A percentile compares a stretch with the other conserved stretches of the same genome.
phyloP scores from a whole-genome alignment of 2,113 vertebrate species.

The Ceuthmochares aereus region DNA sequence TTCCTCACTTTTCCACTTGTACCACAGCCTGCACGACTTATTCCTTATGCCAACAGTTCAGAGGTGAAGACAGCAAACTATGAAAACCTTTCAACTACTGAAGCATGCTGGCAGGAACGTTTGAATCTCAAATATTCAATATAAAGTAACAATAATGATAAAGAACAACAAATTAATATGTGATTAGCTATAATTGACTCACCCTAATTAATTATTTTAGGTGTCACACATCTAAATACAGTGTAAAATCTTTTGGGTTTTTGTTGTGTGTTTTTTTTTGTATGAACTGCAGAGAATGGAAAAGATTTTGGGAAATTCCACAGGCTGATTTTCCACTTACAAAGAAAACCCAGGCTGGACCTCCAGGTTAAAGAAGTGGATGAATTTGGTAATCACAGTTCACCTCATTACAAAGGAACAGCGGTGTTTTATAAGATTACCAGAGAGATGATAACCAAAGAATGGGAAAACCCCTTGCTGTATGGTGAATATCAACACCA shows the following conservation, averaged over 20 bases:
- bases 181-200: neutral
- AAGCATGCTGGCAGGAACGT: neutral
- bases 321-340: conserved; percentile 85
- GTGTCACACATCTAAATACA: neutral
- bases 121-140: neutral
- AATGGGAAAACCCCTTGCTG: conserved; percentile 32
- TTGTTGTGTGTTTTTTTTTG: neutral
- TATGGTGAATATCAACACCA: conserved; percentile 54
- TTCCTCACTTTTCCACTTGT: neutral
- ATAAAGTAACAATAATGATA: neutral
- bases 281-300: conserved; percentile 62
- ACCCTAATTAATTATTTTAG: neutral
- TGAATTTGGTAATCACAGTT: conserved; percentile 88
- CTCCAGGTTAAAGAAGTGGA: conserved; percentile 84
- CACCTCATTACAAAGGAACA: conserved; percentile 87
- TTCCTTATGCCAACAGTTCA: neutral
- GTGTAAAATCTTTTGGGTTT: neutral
- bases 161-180: neutral
- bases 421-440: conserved; percentile 79
- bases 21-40: neutral
- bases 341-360: conserved; percentile 78
- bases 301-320: conserved; percentile 64
- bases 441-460: conserved; percentile 73
- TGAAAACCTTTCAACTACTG: neutral
- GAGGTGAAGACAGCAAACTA: neutral